Evolutionary conservation across 2,797 vertebrate genomes (phyloP).

Genomic region (Paguma larvata): DNA sequence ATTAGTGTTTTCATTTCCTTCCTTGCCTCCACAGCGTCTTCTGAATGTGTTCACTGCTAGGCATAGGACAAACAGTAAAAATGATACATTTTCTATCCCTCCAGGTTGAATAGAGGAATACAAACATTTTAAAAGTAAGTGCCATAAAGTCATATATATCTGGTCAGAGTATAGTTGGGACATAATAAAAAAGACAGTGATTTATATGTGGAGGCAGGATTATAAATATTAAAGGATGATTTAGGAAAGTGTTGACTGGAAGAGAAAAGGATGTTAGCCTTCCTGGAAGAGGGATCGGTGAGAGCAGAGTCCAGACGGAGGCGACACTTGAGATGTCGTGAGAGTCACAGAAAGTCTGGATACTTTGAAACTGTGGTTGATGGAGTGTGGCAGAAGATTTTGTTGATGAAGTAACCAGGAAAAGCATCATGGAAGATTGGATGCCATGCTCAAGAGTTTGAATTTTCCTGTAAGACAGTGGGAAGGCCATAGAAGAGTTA

Average conservation of each 20-base stretch:
- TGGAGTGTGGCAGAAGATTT: not conserved
- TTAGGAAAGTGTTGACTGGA: constrained; percentile 58
- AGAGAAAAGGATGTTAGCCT: constrained; percentile 51
- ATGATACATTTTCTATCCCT: constrained; percentile 52
- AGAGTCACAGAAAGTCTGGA: constrained; percentile 4
- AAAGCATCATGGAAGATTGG: not conserved
- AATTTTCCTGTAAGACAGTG: not conserved
- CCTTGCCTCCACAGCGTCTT: constrained; percentile 39
- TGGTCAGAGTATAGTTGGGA: not conserved
- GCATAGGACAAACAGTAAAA: constrained; percentile 55
- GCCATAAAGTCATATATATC: constrained; percentile 34
- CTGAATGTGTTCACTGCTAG: constrained; percentile 48
- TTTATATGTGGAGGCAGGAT: constrained; percentile 43
- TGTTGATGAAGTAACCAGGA: not conserved
- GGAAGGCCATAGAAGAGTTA: not conserved
- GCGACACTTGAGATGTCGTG: not conserved
- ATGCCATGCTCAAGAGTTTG: not conserved
- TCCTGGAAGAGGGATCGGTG: constrained; percentile 1
- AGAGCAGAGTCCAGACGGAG: constrained; percentile 59
- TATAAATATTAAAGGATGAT: constrained; percentile 68
- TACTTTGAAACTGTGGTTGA: constrained; percentile 56
- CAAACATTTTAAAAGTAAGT: constrained; percentile 68
- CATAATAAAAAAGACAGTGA: constrained; percentile 56
- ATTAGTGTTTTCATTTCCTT: constrained; percentile 51
- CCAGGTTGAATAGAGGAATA: not conserved